Evolutionary conservation across 2,113 vertebrate species (phyloP), one percentile per base, ranked within the genome.

Genomic region (Psophia crepitans): DNA sequence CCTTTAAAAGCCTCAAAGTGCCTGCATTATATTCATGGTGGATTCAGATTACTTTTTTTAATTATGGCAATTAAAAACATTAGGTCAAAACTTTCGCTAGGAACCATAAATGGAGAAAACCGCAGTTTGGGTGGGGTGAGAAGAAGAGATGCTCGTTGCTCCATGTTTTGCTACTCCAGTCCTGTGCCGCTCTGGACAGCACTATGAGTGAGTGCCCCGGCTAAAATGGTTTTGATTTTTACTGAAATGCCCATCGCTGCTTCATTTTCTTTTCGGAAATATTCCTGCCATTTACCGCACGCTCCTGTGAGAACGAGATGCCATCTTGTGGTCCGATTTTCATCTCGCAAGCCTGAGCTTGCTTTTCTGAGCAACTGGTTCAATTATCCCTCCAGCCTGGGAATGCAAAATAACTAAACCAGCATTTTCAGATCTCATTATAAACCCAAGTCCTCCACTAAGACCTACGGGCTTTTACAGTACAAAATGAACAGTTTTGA

Each of bases 261-360:
- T 70, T 86, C 30, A 14, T 90, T 85, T 78, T 84, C 51, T 84
- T 84, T 53, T 46, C 43, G 73, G 87, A 74, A 68, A 32, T 39
- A 35, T 21, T 82, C 35, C 43, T 69, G 26, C 39, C 48, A 22
- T 2, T 53, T 56, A 21, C 22, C 24, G 65, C 53, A 23, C 4
- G n/a, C 33, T 96, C 60, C 64, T 60, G 83, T 92, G 93, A 96
- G 96, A 94, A 73, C 6, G 8, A 97, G 87, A 94, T 97, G 97
- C 96, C 97, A 97, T 94, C 97, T 96, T 87, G 96, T 96, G 97
- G 96, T 63, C 13, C 23, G 63, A 88, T 84, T 90, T 83, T 70
- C 46, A 16, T 66, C 69, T 69, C 82, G 28, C 88, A 80, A 57
- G 24, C 18, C 68, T 68, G 32, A 58, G 63, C n/a, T 71, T 61